Percentiles rank a stretch among this genome's conserved stretches.
Evolutionary conservation across 2,888 invertebrate species (phyloP).

Genomic region (Hartigia nigra): DNA sequence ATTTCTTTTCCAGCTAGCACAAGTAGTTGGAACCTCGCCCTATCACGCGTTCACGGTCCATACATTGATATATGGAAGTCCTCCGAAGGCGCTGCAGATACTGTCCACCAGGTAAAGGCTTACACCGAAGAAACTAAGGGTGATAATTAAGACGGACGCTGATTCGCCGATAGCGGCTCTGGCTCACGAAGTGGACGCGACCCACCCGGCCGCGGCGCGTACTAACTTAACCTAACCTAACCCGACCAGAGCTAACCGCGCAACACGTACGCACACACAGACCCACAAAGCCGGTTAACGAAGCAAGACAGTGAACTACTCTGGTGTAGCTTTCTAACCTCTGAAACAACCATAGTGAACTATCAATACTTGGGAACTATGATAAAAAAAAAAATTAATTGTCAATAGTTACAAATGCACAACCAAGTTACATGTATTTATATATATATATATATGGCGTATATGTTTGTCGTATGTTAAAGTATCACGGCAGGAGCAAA

Average conservation of each 20-base stretch:
- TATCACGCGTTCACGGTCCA: slow-evolving; percentile 23
- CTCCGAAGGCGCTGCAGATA: slow-evolving; percentile 25
- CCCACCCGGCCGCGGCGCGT: slow-evolving; percentile 9
- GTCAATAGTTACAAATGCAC: not conserved
- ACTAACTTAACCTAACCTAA: not conserved
- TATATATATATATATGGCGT: not conserved
- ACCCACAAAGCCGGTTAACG: not conserved
- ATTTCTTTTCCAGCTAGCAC: not conserved
- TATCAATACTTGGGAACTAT: not conserved
- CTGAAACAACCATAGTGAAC: not conserved
- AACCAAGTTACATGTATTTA: not conserved
- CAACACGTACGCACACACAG: not conserved
- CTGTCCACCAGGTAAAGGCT: slow-evolving; percentile 31
- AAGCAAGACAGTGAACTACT: not conserved
- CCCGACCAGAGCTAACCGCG: not conserved
- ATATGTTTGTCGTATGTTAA: not conserved
- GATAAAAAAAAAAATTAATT: not conserved
- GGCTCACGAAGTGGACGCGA: slow-evolving; percentile 38
- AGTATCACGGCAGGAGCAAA: not conserved
- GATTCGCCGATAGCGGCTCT: slow-evolving; percentile 59
- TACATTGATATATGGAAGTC: slow-evolving; percentile 26
- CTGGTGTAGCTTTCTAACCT: not conserved
- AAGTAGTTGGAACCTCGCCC: slow-evolving; percentile 24
- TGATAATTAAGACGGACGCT: slow-evolving; percentile 66
- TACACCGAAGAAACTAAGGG: slow-evolving; percentile 48